Conservation (phyloP, 2,113 vertebrate genomes). For the Otis tarda region DNA sequence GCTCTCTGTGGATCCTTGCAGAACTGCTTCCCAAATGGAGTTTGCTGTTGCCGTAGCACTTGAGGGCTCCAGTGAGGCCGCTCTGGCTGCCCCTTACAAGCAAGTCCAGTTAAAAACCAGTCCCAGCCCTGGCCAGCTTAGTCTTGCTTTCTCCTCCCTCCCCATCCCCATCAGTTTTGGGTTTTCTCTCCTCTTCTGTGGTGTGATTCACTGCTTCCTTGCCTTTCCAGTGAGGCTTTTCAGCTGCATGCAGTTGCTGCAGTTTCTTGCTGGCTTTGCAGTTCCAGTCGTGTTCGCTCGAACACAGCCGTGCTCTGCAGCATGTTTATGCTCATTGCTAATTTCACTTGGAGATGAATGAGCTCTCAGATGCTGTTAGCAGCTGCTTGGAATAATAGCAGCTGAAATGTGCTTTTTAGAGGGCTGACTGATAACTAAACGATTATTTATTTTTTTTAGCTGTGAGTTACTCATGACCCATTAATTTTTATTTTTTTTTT, state of each 20-base stretch:
- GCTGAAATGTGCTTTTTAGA: slow-evolving; percentile 5
- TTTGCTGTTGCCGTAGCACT: background rate
- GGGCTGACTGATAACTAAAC: slow-evolving; percentile 7
- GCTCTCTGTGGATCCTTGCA: background rate
- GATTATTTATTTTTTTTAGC: background rate
- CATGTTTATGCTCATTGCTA: slow-evolving; percentile 26
- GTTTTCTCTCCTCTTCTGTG: background rate
- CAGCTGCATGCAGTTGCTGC: background rate
- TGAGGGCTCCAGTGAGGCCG: background rate
- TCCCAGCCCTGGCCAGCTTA: background rate
- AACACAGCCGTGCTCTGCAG: background rate
- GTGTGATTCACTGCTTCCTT: fast-evolving
- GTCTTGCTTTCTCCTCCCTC: background rate
- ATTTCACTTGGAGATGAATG: slow-evolving; percentile 8
- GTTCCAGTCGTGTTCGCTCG: background rate
- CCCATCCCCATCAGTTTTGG: too few species aligned
- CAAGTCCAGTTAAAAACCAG: background rate
- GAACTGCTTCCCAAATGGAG: background rate
- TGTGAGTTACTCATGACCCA: background rate
- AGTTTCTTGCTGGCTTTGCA: slow-evolving; percentile 33
- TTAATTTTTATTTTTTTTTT: background rate
- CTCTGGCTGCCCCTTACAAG: background rate
- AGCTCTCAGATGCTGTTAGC: slow-evolving; percentile 35
- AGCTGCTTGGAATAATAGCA: slow-evolving; percentile 26
- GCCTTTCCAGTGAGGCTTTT: background rate